Conservation (phyloP, 2,113 vertebrate genomes). For the Otus sunia region DNA sequence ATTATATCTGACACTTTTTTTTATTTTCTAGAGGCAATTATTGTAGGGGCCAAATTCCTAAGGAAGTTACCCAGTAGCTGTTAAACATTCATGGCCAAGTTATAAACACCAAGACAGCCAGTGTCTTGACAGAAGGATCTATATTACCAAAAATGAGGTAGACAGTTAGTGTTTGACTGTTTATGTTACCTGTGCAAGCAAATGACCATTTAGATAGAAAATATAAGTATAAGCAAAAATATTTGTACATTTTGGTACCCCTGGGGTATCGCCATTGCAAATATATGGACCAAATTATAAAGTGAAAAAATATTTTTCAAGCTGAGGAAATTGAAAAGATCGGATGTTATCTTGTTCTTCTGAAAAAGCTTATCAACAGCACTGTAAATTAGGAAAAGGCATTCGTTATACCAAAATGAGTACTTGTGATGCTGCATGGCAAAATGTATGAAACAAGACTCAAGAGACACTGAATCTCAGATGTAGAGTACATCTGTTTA, state of each 20-base stretch:
- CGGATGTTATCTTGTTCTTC: not conserved
- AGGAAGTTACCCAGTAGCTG: not conserved
- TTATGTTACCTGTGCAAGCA: not conserved
- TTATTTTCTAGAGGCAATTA: not conserved
- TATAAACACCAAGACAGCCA: not conserved
- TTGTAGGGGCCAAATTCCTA: not conserved
- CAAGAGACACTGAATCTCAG: not conserved
- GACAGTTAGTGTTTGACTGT: not conserved
- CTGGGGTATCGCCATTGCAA: not conserved
- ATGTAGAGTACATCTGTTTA: not conserved
- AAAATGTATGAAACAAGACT: not conserved
- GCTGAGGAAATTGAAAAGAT: not conserved
- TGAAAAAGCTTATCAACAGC: not conserved
- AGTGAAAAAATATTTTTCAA: not conserved
- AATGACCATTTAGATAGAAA: not conserved
- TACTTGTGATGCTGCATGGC: not conserved
- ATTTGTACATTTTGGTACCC: not conserved
- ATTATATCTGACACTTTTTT: not conserved
- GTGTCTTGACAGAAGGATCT: not conserved
- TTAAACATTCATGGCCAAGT: not conserved
- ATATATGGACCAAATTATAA: not conserved
- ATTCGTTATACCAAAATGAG: not conserved
- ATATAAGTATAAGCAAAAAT: not conserved
- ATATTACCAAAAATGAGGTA: not conserved
- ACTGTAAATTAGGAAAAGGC: not conserved